Percentiles rank a stretch among this genome's conserved stretches.
These are phyloP conservation scores for Sebastes itinus DNA, from an alignment of 2,797 vertebrate genomes.

Conservation along the genomic window DNA sequence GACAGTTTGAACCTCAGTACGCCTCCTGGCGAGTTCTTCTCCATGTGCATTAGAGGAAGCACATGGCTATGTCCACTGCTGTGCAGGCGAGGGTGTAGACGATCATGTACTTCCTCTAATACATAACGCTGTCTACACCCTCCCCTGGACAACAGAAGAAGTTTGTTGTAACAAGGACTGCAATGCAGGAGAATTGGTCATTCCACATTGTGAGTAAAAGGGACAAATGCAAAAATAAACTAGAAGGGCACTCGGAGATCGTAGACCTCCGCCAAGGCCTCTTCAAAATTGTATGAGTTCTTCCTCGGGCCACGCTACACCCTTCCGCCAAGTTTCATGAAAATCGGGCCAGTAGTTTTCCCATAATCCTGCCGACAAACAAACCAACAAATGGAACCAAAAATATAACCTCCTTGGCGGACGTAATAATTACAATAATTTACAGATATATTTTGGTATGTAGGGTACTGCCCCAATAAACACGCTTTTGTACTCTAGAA, in stretches of 20 bases:
- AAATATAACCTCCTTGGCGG: background rate
- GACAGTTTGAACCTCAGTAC: background rate
- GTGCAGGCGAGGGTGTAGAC: background rate
- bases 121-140: conserved; percentile 21
- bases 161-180: background rate
- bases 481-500: conserved; percentile 5
- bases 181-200: background rate
- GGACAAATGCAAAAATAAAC: background rate
- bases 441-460: background rate
- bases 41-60: conserved; percentile 24
- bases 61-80: background rate
- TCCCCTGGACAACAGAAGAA: background rate
- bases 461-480: background rate
- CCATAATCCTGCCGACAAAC: background rate
- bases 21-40: conserved; percentile 2
- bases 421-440: background rate
- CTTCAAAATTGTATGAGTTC: background rate
- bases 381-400: background rate
- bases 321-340: background rate
- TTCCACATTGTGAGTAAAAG: background rate
- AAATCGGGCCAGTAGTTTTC: background rate
- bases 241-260: background rate
- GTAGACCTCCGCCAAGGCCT: background rate
- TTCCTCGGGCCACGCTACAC: background rate
- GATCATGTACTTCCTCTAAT: conserved; percentile 31